A percentile compares a stretch with the other conserved stretches of the same genome.
phyloP scores from a whole-genome alignment of 2,888 invertebrate genomes.

The Platynereis dumerilii region DNA sequence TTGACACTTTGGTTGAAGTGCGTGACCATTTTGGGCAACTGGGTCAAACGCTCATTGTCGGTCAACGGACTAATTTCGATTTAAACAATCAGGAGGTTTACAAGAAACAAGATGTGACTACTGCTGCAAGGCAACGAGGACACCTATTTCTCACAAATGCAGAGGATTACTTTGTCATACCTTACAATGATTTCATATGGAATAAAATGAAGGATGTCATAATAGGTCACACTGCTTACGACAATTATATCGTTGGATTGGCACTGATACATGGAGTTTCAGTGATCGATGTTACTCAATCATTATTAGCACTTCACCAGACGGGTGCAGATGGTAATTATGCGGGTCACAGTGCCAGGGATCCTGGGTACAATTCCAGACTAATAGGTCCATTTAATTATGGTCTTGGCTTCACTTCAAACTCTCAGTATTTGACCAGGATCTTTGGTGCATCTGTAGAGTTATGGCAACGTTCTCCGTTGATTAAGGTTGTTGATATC shows the following conservation, averaged over 20 bases:
- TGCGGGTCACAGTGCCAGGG: slow-evolving; percentile 12
- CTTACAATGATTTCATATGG: slow-evolving; percentile 12
- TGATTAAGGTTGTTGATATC: too few species aligned
- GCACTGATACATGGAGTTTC: background rate
- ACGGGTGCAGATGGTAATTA: slow-evolving; percentile 16
- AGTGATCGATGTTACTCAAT: slow-evolving; percentile 8
- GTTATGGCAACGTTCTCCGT: background rate
- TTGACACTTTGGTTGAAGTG: slow-evolving; percentile 3
- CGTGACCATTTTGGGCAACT: background rate
- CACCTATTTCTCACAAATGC: slow-evolving; percentile 7
- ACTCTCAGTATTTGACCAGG: background rate
- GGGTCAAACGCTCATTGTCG: background rate
- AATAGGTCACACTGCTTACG: slow-evolving; percentile 16
- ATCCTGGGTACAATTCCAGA: background rate
- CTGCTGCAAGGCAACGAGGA: background rate
- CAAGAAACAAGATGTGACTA: background rate
- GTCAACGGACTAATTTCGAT: slow-evolving; percentile 7
- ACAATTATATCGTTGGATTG: slow-evolving; percentile 18
- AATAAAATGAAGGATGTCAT: slow-evolving; percentile 17
- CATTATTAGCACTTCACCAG: slow-evolving; percentile 13
- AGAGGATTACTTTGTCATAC: slow-evolving; percentile 20
- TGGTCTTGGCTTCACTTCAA: background rate
- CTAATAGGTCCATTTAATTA: slow-evolving; percentile 8
- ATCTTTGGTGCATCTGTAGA: background rate
- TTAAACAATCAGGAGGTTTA: background rate